Evolutionary conservation across 1,140 invertebrate species (phyloP), one percentile per base, ranked within the genome.

Genomic region (Kradibia gibbosae): DNA sequence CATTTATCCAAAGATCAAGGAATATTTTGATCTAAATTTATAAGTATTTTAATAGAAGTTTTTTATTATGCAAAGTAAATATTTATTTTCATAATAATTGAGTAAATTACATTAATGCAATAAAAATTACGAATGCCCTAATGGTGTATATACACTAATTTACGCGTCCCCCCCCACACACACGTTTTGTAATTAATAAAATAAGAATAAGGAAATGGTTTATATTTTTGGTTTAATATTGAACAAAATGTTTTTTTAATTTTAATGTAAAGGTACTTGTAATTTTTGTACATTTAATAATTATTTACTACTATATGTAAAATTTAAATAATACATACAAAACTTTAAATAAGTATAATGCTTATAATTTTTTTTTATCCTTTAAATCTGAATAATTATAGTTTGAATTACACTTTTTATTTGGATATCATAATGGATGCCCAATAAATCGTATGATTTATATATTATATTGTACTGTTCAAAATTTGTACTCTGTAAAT

Each of bases 1-100:
- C 39, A 62, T 82, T 50, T 78, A 77, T 50, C 70, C 76, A 82
- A 78, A 82, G 81, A 82, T 82, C 71, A 67, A 82, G 74, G 20
- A 55, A 78, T 82, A 82, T 82, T 82, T 82, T 82, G 76, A 82
- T 82, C 67, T 67, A 82, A 82, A 78, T 82, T 82, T 82, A 71
- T 45, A 20, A 82, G 81, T 82, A 82, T 73, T 82, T 57, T 74
- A 62, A 60, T 82, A 78, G 60, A 42, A 72, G 72, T 72, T 82
- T 77, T 82, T 62, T 77, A 77, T 72, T 73, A 34, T 50, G 42
- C 22, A 50, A 78, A 78, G 28, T 65, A 62, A 78, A 34, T 15
- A 70, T 82, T 82, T 78, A 78, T 73, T 78, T 72, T 62, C 36
- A 10, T 78, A 60, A 45, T 15, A 72, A 77, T 39, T 34, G 72